Evolutionary conservation across 2,113 vertebrate species (phyloP).

Genomic region (Orycteropus afer): DNA sequence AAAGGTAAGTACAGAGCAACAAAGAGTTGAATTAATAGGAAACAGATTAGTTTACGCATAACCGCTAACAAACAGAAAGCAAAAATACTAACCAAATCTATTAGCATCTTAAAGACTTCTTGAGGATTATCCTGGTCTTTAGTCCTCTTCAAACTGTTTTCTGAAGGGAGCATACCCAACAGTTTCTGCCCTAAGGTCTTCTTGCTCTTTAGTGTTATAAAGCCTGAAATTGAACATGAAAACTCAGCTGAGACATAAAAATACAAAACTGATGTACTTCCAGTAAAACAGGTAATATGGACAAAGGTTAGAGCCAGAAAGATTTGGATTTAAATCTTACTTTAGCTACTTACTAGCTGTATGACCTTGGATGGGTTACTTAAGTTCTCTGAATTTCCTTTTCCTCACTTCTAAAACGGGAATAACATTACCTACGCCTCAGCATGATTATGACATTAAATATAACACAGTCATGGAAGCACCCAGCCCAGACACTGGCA

Average conservation of each 20-base stretch:
- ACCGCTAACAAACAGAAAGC: neutral
- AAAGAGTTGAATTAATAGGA: neutral
- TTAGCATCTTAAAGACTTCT: slow-evolving; percentile 88
- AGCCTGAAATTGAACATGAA: slow-evolving; percentile 68
- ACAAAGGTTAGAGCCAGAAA: neutral
- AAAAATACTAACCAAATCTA: slow-evolving; percentile 91
- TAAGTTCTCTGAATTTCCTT: neutral
- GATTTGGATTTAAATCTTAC: neutral
- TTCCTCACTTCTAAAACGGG: neutral
- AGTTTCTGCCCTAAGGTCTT: slow-evolving; percentile 87
- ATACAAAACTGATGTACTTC: neutral
- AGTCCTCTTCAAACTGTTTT: slow-evolving; percentile 78
- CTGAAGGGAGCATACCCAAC: slow-evolving; percentile 84
- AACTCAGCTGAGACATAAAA: slow-evolving; percentile 48
- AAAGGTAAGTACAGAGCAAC: neutral
- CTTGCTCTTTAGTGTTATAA: slow-evolving; percentile 48
- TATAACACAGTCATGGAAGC: neutral
- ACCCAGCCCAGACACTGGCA: neutral
- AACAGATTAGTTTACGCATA: neutral
- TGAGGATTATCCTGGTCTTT: slow-evolving; percentile 83
- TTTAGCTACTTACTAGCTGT: neutral
- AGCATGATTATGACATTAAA: neutral
- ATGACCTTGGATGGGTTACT: too few species aligned
- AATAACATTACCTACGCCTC: neutral
- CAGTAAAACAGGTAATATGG: neutral